These are phyloP conservation scores for Crypturellus tataupa DNA, from an alignment of 2,797 vertebrate species.

Conservation along the genomic window DNA sequence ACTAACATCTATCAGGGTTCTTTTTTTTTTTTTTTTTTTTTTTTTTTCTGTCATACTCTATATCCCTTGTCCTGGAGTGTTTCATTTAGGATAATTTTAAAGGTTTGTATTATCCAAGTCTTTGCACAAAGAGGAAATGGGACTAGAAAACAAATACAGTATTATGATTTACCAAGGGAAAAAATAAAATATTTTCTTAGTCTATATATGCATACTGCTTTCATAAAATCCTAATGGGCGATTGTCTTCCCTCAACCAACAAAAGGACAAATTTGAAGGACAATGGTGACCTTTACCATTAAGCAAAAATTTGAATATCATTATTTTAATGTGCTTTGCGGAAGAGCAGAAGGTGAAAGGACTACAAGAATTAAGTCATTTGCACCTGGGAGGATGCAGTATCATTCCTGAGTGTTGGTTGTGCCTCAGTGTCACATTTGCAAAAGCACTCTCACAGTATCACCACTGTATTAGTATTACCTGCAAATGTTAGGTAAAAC, in stretches of 20 bases:
- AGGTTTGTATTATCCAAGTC: background rate
- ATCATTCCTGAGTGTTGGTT: background rate
- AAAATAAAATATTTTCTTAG: background rate
- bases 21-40: slow-evolving; percentile 42
- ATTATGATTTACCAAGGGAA: background rate
- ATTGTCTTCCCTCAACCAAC: background rate
- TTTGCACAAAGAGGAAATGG: background rate
- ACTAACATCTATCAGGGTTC: slow-evolving; percentile 43
- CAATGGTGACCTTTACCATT: background rate
- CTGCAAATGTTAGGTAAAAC: slow-evolving; percentile 28
- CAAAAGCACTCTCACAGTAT: background rate
- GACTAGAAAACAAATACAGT: background rate
- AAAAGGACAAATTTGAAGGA: background rate
- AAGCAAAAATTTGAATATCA: background rate
- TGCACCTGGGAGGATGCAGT: background rate
- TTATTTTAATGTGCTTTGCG: background rate
- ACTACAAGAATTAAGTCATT: background rate
- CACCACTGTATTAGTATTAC: background rate
- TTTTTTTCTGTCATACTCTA: background rate
- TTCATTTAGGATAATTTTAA: background rate
- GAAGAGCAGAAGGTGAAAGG: background rate
- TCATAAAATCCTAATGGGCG: background rate
- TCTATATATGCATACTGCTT: background rate
- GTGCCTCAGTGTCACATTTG: background rate
- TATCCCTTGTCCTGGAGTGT: background rate